Evolutionary conservation across 2,113 vertebrate species (phyloP), one percentile per base, ranked within the genome.

Genomic region (Numida meleagris): DNA sequence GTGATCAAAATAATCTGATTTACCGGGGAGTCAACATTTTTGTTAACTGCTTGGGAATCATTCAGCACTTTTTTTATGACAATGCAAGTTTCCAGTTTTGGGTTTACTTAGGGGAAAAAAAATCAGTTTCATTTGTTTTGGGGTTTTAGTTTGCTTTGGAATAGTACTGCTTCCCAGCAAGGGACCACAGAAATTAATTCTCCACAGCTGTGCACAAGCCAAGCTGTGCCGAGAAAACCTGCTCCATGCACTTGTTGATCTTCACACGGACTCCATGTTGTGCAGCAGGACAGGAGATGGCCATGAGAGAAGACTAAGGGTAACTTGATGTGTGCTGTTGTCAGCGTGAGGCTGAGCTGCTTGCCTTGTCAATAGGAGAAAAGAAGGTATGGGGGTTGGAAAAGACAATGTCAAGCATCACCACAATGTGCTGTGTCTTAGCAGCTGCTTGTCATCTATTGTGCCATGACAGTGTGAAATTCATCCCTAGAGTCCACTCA

Each of bases 111-210:
- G 51, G 43, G 62, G 10, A 2, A 15, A 45, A 33, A 70, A 23
- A 59, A 40, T 88, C 86, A 19, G 73, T 95, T 93, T 95, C 42
- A 71, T 93, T 94, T 86, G 76, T 80, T 93, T 90, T 92, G 88
- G 79, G 50, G 68, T 74, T 94, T 94, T 90, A 86, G 73, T 95
- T 96, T 96, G 43, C 57, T 92, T 94, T 96, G 95, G 95, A 96
- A 55, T 63, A 94, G 36, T 36, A 61, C 74, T 73, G n/a, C 70
- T 96, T 94, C 89, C 93, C 77, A 90, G 48, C 58, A 79, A 89
- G 74, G 81, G 74, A 96, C 92, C 90, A 82, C 76, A 93, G 92
- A 90, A 95, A 90, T 92, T 94, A 55, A 43, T 93, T 94, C 79
- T 93, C 82, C 66, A 65, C 93, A 90, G 89, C 82, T 91, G 82